phyloP scores from a whole-genome alignment of 1,140 invertebrate species.

The Lerema accius region DNA sequence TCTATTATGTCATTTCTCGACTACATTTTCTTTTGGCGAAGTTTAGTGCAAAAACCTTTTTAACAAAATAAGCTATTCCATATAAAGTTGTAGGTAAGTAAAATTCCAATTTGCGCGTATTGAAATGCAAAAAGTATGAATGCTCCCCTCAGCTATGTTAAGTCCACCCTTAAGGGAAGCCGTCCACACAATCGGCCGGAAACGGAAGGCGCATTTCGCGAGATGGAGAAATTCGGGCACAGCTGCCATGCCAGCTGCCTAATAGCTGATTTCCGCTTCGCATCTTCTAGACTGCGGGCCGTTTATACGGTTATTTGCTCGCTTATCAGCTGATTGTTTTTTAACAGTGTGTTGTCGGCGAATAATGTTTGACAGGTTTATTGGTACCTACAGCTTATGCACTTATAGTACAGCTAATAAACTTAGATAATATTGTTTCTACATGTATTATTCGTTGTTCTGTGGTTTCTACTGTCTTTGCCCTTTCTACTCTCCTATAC shows the following conservation, averaged over 20 bases:
- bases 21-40: no score
- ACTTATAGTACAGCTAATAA: no score
- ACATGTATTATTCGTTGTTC: no score
- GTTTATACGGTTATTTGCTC: conserved; percentile 10
- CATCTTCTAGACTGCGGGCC: conserved; percentile 21
- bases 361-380: not conserved
- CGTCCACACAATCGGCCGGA: conserved; percentile 69
- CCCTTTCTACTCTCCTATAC: no score
- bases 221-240: conserved; percentile 74
- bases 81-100: conserved; percentile 6
- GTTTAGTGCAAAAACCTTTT: no score
- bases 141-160: conserved; percentile 10
- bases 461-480: no score
- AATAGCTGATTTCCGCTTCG: conserved; percentile 76
- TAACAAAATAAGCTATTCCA: not conserved
- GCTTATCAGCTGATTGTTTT: conserved; percentile 13
- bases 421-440: no score
- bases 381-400: no score
- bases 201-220: conserved; percentile 79
- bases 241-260: conserved; percentile 74
- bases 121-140: conserved; percentile 13
- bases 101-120: conserved; percentile 5
- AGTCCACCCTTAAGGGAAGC: conserved; percentile 35
- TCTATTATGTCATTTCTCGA: no score
- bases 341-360: not conserved